Base-by-base conservation (phyloP, 1,140 invertebrate species). In the Nephotettix cincticeps region DNA sequence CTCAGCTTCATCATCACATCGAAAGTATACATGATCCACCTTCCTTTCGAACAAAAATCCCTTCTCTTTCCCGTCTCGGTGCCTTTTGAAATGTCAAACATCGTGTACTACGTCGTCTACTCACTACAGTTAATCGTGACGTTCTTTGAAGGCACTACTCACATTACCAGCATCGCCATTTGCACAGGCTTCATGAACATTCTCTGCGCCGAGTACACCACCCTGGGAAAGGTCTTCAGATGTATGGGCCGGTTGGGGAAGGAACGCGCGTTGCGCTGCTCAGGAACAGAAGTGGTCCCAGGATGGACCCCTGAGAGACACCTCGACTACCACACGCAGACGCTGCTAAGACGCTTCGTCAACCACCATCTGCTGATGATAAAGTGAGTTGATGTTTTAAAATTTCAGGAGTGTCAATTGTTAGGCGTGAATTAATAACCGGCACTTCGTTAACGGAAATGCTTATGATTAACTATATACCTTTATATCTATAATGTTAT, bases 161-260 rank as follows among this genome's bases (percentile, higher is more conserved):
- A 61, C 25, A 61, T 61, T 25, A 61, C 56, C 21, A 28, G 56
- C 56, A 61, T 61, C 27, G 23, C 56, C n/a, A 11, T 61, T 14
- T 61, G 56, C n/a, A 28, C 56, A 11, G 56, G 56, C 27, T 61
- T 61, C 56, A 61, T 61, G 14, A 61, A 61, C 27, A 25, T 61
- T 6, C 56, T 61, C 4, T 61, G 56, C 28, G 56, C 56, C 13
- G 21, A 61, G 56, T 61, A 21, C 56, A 14, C 56, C 4, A 9
- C 25, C 2, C 56, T 61, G 27, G 56, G 56, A 21, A 14, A 23
- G 23, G 14, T 25, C 56, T 61, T 61, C 56, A 25, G 56, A 9
- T n/a, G 6, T 6, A 25, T 29, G 23, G 27, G 14, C 14, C 2
- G 4, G 9, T 25, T 61, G 25, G 56, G 14, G 6, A 14, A n/a